Evolutionary conservation across 1,140 invertebrate species (phyloP).

Genomic region (Alviniconcha marisindica): DNA sequence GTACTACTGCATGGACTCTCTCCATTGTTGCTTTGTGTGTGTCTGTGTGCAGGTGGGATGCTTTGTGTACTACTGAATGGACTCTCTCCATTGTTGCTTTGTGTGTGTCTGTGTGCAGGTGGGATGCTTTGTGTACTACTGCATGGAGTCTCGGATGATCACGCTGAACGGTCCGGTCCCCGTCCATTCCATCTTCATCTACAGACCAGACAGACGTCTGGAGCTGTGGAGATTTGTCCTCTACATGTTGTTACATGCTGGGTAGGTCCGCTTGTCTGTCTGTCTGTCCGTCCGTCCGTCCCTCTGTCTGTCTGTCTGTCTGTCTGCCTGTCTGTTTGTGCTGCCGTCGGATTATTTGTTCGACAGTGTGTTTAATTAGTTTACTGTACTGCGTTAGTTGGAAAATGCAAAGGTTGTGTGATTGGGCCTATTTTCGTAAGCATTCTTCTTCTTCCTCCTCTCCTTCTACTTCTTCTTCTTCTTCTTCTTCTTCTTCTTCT

Average conservation of each 20-base stretch:
- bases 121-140: slow-evolving; percentile 94
- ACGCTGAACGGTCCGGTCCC: slow-evolving; percentile 93
- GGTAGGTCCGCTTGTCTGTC: slow-evolving; percentile 81
- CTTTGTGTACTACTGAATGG: slow-evolving; percentile 92
- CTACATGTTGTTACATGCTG: slow-evolving; percentile 96
- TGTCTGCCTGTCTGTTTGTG: too few relatives aligned
- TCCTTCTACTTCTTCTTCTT: too few relatives aligned
- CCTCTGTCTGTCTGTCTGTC: too few relatives aligned
- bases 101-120: too few relatives aligned
- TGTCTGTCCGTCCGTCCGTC: too few relatives aligned
- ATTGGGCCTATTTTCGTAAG: too few relatives aligned
- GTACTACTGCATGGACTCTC: slow-evolving; percentile 90
- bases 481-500: too few relatives aligned
- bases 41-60: slow-evolving; percentile 93
- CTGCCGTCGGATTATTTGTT: background rate
- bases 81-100: too few relatives aligned
- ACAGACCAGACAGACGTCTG: slow-evolving; percentile 91
- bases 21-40: too few relatives aligned
- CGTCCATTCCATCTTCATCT: slow-evolving; percentile 94
- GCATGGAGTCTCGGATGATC: slow-evolving; percentile 86
- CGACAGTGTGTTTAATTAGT: too few relatives aligned
- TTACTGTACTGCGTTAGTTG: too few relatives aligned
- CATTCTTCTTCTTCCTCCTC: background rate
- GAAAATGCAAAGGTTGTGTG: too few relatives aligned
- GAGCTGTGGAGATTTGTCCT: slow-evolving; percentile 96